phyloP scores from a whole-genome alignment of 2,888 invertebrate species.

The Phytoseiulus persimilis region DNA sequence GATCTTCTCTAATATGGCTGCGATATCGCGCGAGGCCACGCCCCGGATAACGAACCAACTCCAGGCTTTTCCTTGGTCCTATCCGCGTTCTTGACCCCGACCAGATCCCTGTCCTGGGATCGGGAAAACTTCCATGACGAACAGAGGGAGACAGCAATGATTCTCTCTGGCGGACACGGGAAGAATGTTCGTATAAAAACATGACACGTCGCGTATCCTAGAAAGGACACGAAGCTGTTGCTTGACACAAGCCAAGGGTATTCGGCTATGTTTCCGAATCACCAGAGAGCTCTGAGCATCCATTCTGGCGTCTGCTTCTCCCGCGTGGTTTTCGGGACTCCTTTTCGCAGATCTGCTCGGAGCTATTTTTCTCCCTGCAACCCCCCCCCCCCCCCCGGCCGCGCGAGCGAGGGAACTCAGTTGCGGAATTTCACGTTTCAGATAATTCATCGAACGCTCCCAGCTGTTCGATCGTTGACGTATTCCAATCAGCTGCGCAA shows the following conservation, averaged over 20 bases:
- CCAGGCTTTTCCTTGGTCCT: background rate
- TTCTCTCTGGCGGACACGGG: background rate
- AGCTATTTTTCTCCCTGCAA: too few relatives aligned
- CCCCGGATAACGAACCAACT: background rate
- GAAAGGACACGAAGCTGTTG: background rate
- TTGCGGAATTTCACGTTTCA: too few relatives aligned
- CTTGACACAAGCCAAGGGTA: background rate
- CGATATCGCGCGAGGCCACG: background rate
- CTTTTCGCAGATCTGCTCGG: too few relatives aligned
- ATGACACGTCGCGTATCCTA: background rate
- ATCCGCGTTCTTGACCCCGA: background rate
- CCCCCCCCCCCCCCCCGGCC: too few relatives aligned
- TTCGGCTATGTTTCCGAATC: background rate
- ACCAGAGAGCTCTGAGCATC: too few relatives aligned
- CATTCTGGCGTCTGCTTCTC: too few relatives aligned
- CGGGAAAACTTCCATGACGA: background rate
- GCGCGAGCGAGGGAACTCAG: too few relatives aligned
- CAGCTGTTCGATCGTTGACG: too few relatives aligned
- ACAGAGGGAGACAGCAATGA: background rate
- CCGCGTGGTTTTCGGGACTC: too few relatives aligned
- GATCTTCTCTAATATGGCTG: background rate
- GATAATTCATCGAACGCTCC: too few relatives aligned
- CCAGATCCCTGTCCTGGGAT: background rate
- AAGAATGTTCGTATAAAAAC: background rate
- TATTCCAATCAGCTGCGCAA: too few relatives aligned